Evolutionary conservation across 2,113 vertebrate species (phyloP).

Genomic region (Megaceryle torquata): DNA sequence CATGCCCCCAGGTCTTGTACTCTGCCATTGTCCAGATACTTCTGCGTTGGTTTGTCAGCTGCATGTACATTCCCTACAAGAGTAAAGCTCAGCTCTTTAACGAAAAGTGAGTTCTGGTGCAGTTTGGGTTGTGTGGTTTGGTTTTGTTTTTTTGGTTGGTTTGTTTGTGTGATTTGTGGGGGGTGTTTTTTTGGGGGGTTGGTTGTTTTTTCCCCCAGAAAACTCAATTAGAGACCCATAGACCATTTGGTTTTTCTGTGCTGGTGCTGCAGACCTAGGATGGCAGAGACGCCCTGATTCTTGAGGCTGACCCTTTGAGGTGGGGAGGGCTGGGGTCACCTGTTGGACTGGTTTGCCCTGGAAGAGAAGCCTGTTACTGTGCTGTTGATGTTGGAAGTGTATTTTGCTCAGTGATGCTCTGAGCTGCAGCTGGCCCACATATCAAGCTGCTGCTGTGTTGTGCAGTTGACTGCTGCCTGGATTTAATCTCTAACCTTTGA

Average conservation of each 20-base stretch:
- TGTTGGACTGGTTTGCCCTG: neutral
- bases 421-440: slow-evolving; percentile 3
- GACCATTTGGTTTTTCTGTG: neutral
- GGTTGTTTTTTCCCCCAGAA: neutral
- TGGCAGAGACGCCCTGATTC: neutral
- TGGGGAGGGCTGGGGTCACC: neutral
- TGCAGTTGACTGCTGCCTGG: slow-evolving; percentile 7
- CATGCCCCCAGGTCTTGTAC: neutral
- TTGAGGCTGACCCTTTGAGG: neutral
- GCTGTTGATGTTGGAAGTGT: neutral
- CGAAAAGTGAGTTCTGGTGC: neutral
- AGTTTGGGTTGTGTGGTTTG: too few relatives aligned
- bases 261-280: neutral
- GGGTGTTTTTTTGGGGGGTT: neutral
- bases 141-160: too few relatives aligned
- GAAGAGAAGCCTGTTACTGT: neutral
- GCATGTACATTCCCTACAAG: neutral
- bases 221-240: neutral
- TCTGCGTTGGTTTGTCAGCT: neutral
- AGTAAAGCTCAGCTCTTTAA: neutral
- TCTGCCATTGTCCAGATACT: neutral
- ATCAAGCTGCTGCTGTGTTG: neutral
- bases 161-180: neutral
- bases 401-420: neutral
- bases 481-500: slow-evolving; percentile 60